Base-by-base conservation (phyloP, 1,140 invertebrate species). In the Aphelenchoides avenae region DNA sequence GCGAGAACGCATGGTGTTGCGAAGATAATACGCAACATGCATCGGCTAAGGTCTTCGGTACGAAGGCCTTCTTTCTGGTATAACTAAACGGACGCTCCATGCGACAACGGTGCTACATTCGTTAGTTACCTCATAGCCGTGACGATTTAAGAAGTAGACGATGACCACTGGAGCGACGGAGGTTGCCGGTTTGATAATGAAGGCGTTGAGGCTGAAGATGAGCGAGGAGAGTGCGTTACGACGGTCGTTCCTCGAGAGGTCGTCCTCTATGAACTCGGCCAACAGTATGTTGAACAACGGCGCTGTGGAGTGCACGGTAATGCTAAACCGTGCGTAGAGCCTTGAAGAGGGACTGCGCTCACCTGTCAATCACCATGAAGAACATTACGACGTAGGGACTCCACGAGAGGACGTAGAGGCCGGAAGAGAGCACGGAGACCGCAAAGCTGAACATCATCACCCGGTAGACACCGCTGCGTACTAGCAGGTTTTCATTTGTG, bases 221-320 rank as follows among this genome's bases (percentile, higher is more conserved):
- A 68, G 27, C 11, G 66, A 70, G 20, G 66, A 68, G 13, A 68
- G 20, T 15, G 41, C 30, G 11, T 30, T 55, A 39, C 64, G 61
- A n/a, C 64, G 30, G 15, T 36, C 22, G 48, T 75, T 53, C 20
- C 75, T 41, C 13, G 30, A 43, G 5, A 55, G 46, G 39, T 75
- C 73, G 30, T 75, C 73, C 42, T 77, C 73, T 22, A 77, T 71
- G 13, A 75, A 66, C 48, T 76, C 73, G 7, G 73, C 72, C 13
- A 75, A 47, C 11, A 75, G 42, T 20, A 75, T 70, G 34, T 75
- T 75, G 56, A 76, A 76, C 0, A 75, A 49, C 2, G 72, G 72
- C 1, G 71, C 52, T 0, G 61, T 61, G 2, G 75, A 63, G 30
- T 75, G 72, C 1, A 75, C 75, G 9, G 61, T 61, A 7, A 75